phyloP scores from a whole-genome alignment of 2,797 vertebrate species.

The Phoxinus dragarum region DNA sequence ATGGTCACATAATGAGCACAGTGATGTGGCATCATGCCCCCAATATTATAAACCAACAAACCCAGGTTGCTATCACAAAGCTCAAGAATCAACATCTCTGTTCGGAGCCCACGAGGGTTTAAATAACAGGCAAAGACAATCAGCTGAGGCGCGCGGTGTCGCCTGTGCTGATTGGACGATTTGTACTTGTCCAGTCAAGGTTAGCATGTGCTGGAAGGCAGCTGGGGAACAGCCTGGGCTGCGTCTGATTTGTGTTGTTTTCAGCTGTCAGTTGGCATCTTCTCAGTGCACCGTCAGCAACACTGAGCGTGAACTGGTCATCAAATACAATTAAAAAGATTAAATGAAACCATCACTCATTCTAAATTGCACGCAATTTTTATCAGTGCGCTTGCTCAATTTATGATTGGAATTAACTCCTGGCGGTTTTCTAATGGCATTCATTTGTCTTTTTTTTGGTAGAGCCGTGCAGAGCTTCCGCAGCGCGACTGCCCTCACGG shows the following conservation, averaged over 20 bases:
- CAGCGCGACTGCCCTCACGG: constrained; percentile 47
- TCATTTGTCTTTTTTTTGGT: constrained; percentile 53
- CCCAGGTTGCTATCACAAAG: constrained; percentile 8
- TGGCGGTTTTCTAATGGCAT: constrained; percentile 46
- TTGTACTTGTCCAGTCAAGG: constrained; percentile 65
- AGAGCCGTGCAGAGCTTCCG: constrained; percentile 41
- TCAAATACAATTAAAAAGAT: constrained; percentile 68
- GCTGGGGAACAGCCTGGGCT: constrained; percentile 50
- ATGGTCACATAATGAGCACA: constrained; percentile 34
- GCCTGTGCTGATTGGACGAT: constrained; percentile 50
- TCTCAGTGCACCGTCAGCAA: constrained; percentile 45
- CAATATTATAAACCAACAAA: constrained; percentile 5
- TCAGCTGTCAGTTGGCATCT: constrained; percentile 61
- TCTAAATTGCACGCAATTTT: constrained; percentile 40
- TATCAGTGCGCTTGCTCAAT: constrained; percentile 58
- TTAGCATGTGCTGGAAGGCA: constrained; percentile 50
- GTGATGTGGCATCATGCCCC: constrained; percentile 10
- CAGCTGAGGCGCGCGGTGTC: constrained; percentile 18
- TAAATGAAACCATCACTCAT: constrained; percentile 57
- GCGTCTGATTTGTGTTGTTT: constrained; percentile 56
- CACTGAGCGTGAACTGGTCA: constrained; percentile 56
- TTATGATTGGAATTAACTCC: constrained; percentile 59
- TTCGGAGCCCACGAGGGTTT: constrained; percentile 6
- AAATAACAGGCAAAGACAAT: constrained; percentile 51
- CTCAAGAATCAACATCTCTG: background rate